Percentiles rank a stretch among this genome's conserved stretches.
phyloP scores from a whole-genome alignment of 1,140 invertebrate genomes.

The Panagrolaimus sp. region DNA sequence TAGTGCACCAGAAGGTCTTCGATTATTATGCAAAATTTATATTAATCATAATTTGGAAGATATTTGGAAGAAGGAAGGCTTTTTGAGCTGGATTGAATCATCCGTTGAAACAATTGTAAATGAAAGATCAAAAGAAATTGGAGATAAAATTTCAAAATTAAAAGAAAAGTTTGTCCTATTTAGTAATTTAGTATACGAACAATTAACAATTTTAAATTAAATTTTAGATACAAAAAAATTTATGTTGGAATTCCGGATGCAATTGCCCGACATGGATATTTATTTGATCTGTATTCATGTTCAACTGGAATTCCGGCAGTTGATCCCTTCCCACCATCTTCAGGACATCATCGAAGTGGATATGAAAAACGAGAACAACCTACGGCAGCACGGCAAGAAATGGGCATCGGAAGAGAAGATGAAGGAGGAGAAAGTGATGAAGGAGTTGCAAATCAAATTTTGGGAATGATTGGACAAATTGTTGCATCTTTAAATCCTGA shows the following conservation, averaged over 20 bases:
- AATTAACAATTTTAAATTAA: not conserved
- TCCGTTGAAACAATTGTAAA: not conserved
- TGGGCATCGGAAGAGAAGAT: too few relatives aligned
- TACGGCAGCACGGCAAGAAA: too few relatives aligned
- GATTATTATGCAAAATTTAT: not conserved
- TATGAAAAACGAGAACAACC: too few relatives aligned
- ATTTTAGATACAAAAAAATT: constrained; percentile 9
- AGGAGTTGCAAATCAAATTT: too few relatives aligned
- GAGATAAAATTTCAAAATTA: too few relatives aligned
- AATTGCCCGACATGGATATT: constrained; percentile 1
- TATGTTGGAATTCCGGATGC: constrained; percentile 7
- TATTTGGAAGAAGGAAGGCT: not conserved
- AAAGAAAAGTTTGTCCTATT: not conserved
- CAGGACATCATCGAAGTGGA: too few relatives aligned
- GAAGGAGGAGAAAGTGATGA: too few relatives aligned
- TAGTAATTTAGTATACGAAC: not conserved
- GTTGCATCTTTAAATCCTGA: too few relatives aligned
- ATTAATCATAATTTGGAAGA: constrained; percentile 1
- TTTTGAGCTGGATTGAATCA: constrained; percentile 6
- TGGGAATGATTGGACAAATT: too few relatives aligned
- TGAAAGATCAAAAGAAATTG: too few relatives aligned
- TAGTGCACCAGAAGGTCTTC: not conserved
- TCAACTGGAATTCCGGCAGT: not conserved
- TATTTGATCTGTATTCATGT: not conserved
- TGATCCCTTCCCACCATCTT: not conserved